A percentile compares a stretch with the other conserved stretches of the same genome.
Evolutionary conservation across 2,797 vertebrate species (phyloP).

Genomic region (Moxostoma hubbsi): DNA sequence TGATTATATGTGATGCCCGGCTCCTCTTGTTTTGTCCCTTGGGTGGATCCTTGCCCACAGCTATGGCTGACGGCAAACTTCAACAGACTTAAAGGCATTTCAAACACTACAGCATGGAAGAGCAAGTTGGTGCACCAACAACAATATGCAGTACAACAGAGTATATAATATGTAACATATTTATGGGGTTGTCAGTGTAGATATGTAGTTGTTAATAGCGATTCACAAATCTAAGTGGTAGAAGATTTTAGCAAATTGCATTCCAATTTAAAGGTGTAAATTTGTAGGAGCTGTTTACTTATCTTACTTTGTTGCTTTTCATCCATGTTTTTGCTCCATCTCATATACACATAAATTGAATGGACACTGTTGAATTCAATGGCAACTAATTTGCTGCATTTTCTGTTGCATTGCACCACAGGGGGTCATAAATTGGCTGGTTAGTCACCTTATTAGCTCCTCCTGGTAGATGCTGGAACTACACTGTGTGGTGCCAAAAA

Average conservation of each 20-base stretch:
- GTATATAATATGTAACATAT: background rate
- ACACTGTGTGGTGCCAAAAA: too few species aligned
- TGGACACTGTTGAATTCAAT: too few species aligned
- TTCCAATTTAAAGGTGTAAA: background rate
- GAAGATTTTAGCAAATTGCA: background rate
- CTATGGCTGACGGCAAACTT: constrained; percentile 67
- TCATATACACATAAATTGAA: too few species aligned
- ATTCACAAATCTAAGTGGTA: background rate
- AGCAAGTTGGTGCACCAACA: constrained; percentile 41
- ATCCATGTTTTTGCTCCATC: too few species aligned
- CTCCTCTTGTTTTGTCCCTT: constrained; percentile 68
- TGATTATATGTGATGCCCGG: constrained; percentile 78
- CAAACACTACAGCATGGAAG: constrained; percentile 18
- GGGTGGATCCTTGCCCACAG: constrained; percentile 68
- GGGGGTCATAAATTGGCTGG: too few species aligned
- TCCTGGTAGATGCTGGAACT: too few species aligned
- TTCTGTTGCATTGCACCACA: too few species aligned
- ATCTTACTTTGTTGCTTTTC: too few species aligned
- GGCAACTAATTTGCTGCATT: too few species aligned
- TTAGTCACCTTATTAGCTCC: too few species aligned
- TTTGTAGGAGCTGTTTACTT: too few species aligned
- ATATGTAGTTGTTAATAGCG: background rate
- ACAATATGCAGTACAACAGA: background rate
- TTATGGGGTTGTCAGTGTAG: background rate
- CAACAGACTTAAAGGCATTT: constrained; percentile 59